Base-by-base conservation (phyloP, 1,140 invertebrate species). In the Drosophila bifasciata region DNA sequence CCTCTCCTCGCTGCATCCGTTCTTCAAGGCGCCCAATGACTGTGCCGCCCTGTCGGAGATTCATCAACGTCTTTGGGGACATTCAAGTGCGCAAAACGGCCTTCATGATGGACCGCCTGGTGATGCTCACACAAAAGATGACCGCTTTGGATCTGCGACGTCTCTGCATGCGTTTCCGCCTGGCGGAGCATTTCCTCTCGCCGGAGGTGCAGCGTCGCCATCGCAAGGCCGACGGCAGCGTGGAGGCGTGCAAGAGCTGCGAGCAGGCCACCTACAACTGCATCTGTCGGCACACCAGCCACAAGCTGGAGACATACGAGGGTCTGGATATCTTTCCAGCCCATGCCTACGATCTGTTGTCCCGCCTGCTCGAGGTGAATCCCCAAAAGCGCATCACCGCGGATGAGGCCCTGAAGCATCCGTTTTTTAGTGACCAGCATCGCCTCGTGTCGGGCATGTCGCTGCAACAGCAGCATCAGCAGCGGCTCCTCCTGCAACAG, bases 341-440 rank as follows among this genome's bases (percentile, higher is more conserved):
- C 0, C 75, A 88, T 7, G 99, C 98, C 19, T 99, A 99, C 93
- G 99, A 99, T 92, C 95, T 99, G 68, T 99, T 99, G 90, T 98
- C 99, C 93, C 97, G 98, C 92, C 99, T 99, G 97, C 93, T 99
- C 76, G 99, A 98, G 68, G 97, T 99, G 39, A 99, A 99, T 93
- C 99, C 99, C 9, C 95, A 95, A 85, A 99, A 99, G 93, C 95
- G 99, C 88, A 99, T 99, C 90, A 99, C 97, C 67, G 98, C 99
- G 57, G 95, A 96, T 45, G 98, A 99, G 92, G 99, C 99, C 46
- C 94, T 99, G 48, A 99, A 99, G 93, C 99, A 99, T 92, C 98
- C 99, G 79, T 99, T 91, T 11, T 91, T 91, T 39, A 55, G 44
- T n/a, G 83, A 89, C 1, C 79, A 89, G 2, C 84, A 88, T 56